Base-by-base conservation (phyloP, 2,113 vertebrate species). In the Muntiacus reevesi region DNA sequence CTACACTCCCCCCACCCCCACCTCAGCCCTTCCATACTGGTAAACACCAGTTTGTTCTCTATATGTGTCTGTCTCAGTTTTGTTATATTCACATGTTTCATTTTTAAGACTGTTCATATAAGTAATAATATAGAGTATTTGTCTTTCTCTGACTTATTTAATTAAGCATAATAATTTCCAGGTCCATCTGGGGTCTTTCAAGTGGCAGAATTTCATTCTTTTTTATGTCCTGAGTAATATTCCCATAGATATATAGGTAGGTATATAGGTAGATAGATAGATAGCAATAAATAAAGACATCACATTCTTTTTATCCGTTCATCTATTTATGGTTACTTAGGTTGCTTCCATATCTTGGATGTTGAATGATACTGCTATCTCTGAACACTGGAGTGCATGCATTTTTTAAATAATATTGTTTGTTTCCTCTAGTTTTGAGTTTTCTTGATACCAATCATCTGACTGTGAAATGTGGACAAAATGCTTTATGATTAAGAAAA, bases 1-100 rank as follows among this genome's bases (percentile, higher is more conserved):
- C 16, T 50, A 12, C 16, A 19, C 12, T 30, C 0, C 1, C 7
- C 2, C 9, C 1, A 6, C 40, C 25, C 6, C 17, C 19, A 15
- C 28, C 15, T 67, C 45, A 52, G 17, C 33, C 30, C 17, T 23
- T 52, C 50, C 10, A 33, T 33, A 52, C 47, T 1, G 17, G 10
- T 54, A 13, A 21, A 11, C 47, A 54, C 10, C n/a, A 14, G 11
- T n/a, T 54, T 82, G 6, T 36, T 54, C 33, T 82, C 47, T 82
- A 13, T n/a, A 54, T 82, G 10, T 82, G 30, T 54, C 30, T 82
- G 30, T 54, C 19, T 82, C 19, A 23, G 50, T 36, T 54, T 36
- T 54, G 3, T 15, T 82, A 54, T 82, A 13, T 82, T 36, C 30
- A 21, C 14, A 14, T 54, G 50, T 23, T 52, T 54, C 23, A 54